phyloP scores from a whole-genome alignment of 2,797 vertebrate species.

The Rhinella marina region DNA sequence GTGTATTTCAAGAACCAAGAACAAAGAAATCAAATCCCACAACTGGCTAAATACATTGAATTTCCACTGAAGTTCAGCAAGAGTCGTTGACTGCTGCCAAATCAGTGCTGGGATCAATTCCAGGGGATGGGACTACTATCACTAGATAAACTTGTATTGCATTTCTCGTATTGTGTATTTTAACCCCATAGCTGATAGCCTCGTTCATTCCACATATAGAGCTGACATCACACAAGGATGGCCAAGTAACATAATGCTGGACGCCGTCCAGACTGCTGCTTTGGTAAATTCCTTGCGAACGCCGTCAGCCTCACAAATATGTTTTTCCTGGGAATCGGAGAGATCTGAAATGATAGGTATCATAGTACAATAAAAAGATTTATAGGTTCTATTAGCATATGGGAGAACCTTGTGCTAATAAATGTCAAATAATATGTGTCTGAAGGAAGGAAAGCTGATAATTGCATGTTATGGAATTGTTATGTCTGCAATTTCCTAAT shows the following conservation, averaged over 20 bases:
- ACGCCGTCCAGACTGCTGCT: not conserved
- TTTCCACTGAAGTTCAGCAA: not conserved
- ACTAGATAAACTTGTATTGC: conserved; percentile 27
- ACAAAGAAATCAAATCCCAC: conserved; percentile 13
- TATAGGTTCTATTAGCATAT: not conserved
- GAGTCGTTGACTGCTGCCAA: conserved; percentile 13
- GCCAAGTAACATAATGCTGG: not conserved
- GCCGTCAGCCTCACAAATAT: not conserved
- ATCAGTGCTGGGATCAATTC: conserved; percentile 1
- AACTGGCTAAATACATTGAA: not conserved
- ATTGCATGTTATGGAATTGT: not conserved
- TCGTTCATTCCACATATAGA: conserved; percentile 8
- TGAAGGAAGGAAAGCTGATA: not conserved
- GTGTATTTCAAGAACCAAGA: not conserved
- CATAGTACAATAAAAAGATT: not conserved
- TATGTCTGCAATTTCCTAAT: not conserved
- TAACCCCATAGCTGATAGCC: not conserved
- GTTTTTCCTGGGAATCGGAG: not conserved
- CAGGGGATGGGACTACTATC: conserved; percentile 26
- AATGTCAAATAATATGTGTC: not conserved
- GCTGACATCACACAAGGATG: conserved; percentile 12
- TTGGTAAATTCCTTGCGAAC: not conserved
- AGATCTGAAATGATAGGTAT: not conserved
- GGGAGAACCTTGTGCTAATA: not conserved
- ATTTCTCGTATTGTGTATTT: conserved; percentile 11